Percentiles rank a stretch among this genome's conserved stretches.
These are phyloP conservation scores for Lycaon pictus DNA, from an alignment of 2,113 vertebrate species.

Conservation along the genomic window DNA sequence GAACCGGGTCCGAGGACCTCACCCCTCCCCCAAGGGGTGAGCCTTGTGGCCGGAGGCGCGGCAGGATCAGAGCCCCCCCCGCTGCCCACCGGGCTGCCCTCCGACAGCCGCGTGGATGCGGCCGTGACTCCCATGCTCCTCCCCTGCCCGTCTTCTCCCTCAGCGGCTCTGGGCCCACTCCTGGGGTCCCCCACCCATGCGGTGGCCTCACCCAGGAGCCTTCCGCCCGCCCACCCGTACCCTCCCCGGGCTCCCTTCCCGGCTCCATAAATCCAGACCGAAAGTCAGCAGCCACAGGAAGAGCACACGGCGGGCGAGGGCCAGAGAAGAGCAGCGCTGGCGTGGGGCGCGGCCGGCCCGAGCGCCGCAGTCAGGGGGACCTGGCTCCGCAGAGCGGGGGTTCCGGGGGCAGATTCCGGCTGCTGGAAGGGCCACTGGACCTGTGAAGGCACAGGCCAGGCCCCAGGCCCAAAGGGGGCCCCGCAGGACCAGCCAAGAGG, in stretches of 20 bases:
- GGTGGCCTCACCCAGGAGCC: accelerated
- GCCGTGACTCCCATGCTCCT: accelerated
- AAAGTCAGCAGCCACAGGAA: neutral
- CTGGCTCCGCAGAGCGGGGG: too few species aligned
- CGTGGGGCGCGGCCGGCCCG: too few species aligned
- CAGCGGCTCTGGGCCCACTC: accelerated
- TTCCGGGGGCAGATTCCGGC: neutral
- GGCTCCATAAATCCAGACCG: neutral
- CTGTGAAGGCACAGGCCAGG: neutral
- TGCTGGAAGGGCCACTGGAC: too few species aligned
- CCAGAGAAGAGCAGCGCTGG: too few species aligned
- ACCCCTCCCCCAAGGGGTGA: too few species aligned
- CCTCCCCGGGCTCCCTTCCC: neutral
- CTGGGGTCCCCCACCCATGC: accelerated
- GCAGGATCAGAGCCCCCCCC: accelerated
- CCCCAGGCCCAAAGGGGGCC: neutral
- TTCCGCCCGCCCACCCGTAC: neutral
- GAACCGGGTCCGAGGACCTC: too few species aligned
- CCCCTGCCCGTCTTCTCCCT: neutral
- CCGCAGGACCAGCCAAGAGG: neutral
- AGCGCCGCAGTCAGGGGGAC: too few species aligned
- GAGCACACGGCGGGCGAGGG: too few species aligned
- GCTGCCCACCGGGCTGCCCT: neutral
- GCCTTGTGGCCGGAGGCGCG: accelerated
- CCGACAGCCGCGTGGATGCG: accelerated